Evolutionary conservation across 2,888 invertebrate species (phyloP), one percentile per base, ranked within the genome.

Genomic region (Agrotis clavis): DNA sequence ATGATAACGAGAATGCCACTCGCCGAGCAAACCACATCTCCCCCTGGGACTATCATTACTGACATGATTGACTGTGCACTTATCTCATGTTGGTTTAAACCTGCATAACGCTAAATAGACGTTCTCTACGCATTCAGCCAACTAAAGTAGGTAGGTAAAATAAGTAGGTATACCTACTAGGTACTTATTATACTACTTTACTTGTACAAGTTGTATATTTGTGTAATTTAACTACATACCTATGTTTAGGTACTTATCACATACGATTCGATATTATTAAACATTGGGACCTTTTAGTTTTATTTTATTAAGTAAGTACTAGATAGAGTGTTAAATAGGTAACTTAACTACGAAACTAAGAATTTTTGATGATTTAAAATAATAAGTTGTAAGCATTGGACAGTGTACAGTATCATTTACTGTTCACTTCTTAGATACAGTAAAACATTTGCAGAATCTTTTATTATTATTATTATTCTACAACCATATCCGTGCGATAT

Each of bases 1-100:
- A 92, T 92, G 95, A 94, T 95, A 95, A 96, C 95, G 88, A 96
- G 95, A 92, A 93, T 93, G 94, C 94, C 94, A 92, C 93, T 93
- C 92, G 87, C 79, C 91, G 86, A 86, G 87, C 90, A 91, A 93
- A 92, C 93, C 93, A 89, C 94, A 93, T 94, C 94, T 93, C 92
- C 89, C 91, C 90, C 87, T 87, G 86, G 90, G 92, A 90, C 93
- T 93, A 94, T 95, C 93, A 94, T 95, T 95, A 95, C 91, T 85
- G 77, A 86, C 84, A 91, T 95, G 95, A 95, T 95, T 95, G 94
- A 95, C 93, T 94, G 90, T 92, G 90, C 91, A 91, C 92, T 94
- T 91, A 91, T 91, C 92, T 92, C 92, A 86, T 93, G 90, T 92
- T 92, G 90, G 90, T 91, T 92, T 90, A 82, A 82, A 79, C 81